Conservation (phyloP, 2,113 vertebrate species). For the Scopus umbretta region DNA sequence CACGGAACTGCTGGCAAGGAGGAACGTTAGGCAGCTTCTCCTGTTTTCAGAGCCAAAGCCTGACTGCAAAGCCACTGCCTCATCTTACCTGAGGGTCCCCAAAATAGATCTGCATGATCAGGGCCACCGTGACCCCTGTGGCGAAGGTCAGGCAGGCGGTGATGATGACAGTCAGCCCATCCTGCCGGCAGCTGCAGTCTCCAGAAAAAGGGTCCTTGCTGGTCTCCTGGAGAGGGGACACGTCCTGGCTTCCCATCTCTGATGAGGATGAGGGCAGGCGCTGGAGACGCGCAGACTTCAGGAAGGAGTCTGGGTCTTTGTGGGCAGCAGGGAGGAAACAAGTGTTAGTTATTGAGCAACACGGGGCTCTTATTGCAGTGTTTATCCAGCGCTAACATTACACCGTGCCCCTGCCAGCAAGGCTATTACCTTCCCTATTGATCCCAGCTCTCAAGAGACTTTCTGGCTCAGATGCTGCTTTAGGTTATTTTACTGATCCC, state of each 20-base stretch:
- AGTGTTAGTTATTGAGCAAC: constrained; percentile 3
- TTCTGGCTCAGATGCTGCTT: constrained; percentile 4
- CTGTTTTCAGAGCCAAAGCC: not conserved
- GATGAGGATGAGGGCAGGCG: constrained; percentile 92
- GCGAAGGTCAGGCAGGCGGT: constrained; percentile 96
- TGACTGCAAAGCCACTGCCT: not conserved
- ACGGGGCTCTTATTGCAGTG: not conserved
- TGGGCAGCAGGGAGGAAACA: not conserved
- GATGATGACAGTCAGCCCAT: constrained; percentile 93
- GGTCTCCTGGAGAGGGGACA: constrained; percentile 87
- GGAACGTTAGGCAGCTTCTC: not conserved
- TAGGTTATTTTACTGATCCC: not conserved
- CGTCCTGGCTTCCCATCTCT: constrained; percentile 88
- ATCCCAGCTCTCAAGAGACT: not conserved
- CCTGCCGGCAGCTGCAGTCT: constrained; percentile 89
- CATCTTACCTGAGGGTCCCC: constrained; percentile 90
- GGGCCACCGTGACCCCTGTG: constrained; percentile 89
- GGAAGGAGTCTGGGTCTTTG: constrained; percentile 92
- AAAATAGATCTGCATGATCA: constrained; percentile 98
- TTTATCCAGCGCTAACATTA: not conserved
- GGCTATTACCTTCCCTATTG: not conserved
- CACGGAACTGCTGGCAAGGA: not conserved
- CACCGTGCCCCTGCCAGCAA: not conserved
- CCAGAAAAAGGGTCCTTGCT: constrained; percentile 86
- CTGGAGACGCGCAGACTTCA: constrained; percentile 91